Base-by-base conservation (phyloP, 2,797 vertebrate genomes). In the Lemur catta region DNA sequence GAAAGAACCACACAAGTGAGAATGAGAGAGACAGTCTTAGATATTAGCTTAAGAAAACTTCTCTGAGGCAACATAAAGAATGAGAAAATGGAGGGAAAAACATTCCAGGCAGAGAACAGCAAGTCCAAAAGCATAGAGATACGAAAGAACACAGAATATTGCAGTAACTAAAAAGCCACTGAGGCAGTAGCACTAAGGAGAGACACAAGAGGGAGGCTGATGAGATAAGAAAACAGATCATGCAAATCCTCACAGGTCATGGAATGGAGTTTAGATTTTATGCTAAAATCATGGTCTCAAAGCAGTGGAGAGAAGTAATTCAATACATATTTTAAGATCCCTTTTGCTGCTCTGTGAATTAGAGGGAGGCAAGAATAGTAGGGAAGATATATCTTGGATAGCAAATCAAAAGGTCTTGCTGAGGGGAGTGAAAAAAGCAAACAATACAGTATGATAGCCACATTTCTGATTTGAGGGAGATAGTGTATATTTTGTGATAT, bases 1-100 rank as follows among this genome's bases (percentile, higher is more conserved):
- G 2, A 89, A 97, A 91, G 38, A 92, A 93, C 12, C 13, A 94
- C 93, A 80, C 28, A 91, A 82, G 35, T 89, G 18, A 86, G 20
- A 96, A 93, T 79, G 41, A 57, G 41, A 84, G 33, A 90, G 8
- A n/a, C 7, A 93, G 10, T 6, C 61, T 87, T 76, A 96, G 15
- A 61, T 59, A 65, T 9, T 26, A 71, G 6, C 20, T 46, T 20
- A 69, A 57, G 20, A 78, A 80, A 95, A 86, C 3, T 67, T 86
- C 30, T 78, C 28, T 88, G n/a, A 91, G 41, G 50, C 30, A 28
- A 65, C 7, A 89, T 52, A 69, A 94, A 92, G 48, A 59, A 22
- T 82, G 85, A 78, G 75, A 79, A 92, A 93, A 86, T n/a, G 30
- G 46, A 88, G 18, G 33, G 4, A 78, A 90, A 10, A 61, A 5